Percentiles rank a stretch among this genome's conserved stretches.
Evolutionary conservation across 2,888 invertebrate genomes (phyloP).

Genomic region (Eupithecia vulgata): DNA sequence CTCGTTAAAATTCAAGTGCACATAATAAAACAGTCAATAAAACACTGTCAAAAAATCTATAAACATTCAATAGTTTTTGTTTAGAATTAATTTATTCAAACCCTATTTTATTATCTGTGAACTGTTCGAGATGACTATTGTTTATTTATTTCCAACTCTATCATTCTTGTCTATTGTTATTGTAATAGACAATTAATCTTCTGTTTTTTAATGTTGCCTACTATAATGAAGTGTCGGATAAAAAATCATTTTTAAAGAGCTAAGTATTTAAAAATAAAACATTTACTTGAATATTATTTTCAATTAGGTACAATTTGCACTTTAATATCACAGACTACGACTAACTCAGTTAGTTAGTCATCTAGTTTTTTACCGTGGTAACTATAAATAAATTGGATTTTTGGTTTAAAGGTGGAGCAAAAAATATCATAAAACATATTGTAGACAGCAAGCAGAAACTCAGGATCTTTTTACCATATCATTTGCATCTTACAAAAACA

Average conservation of each 20-base stretch:
- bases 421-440: not conserved
- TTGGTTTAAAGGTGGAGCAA: not conserved
- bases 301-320: not conserved
- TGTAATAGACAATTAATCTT: slow-evolving; percentile 75
- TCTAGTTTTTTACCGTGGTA: not conserved
- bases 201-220: slow-evolving; percentile 50
- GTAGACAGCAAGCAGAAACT: not conserved
- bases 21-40: slow-evolving; percentile 36
- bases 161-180: slow-evolving; percentile 60
- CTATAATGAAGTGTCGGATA: slow-evolving; percentile 16
- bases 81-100: slow-evolving; percentile 77
- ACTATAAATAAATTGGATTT: not conserved
- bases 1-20: slow-evolving; percentile 14
- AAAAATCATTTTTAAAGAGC: too few species aligned
- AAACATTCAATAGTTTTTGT: slow-evolving; percentile 44
- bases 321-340: not conserved
- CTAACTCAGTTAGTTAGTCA: not conserved
- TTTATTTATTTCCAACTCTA: slow-evolving; percentile 57
- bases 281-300: not conserved
- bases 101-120: slow-evolving; percentile 79
- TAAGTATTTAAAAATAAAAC: not conserved
- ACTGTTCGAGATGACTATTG: slow-evolving; percentile 67
- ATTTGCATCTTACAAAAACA: slow-evolving; percentile 35
- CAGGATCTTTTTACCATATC: not conserved
- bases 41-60: slow-evolving; percentile 45